phyloP scores from a whole-genome alignment of 2,888 invertebrate species.

The Vesta saturnalis region DNA sequence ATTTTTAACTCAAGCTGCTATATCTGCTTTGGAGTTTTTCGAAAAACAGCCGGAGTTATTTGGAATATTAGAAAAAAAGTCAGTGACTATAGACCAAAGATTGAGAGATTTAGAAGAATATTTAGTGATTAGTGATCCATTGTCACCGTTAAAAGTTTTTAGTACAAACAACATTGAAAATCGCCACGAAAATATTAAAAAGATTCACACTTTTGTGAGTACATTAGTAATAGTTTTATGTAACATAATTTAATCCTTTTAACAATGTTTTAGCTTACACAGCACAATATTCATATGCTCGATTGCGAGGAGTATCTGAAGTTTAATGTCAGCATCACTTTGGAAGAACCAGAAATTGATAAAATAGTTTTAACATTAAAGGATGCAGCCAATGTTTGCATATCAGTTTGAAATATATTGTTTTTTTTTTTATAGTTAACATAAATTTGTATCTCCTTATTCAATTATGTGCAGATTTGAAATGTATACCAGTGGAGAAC shows the following conservation, averaged over 20 bases:
- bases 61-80: constrained; percentile 67
- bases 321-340: constrained; percentile 52
- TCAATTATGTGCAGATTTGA: too few relatives aligned
- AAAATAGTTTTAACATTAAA: constrained; percentile 48
- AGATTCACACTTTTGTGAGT: constrained; percentile 47
- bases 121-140: constrained; percentile 53
- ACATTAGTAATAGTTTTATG: neutral
- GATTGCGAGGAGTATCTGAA: constrained; percentile 49
- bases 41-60: constrained; percentile 74
- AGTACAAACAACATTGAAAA: constrained; percentile 20
- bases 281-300: constrained; percentile 52
- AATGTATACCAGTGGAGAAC: too few relatives aligned
- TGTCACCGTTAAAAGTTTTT: constrained; percentile 53
- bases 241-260: constrained; percentile 19
- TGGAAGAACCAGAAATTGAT: constrained; percentile 45
- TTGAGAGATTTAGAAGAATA: constrained; percentile 57
- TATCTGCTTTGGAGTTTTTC: constrained; percentile 78
- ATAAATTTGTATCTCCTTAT: too few relatives aligned
- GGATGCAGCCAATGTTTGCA: constrained; percentile 36
- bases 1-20: constrained; percentile 87
- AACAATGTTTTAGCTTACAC: constrained; percentile 48
- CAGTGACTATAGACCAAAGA: constrained; percentile 67
- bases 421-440: too few relatives aligned
- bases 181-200: constrained; percentile 38
- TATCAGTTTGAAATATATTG: too few relatives aligned